A percentile compares a stretch with the other conserved stretches of the same genome.
These are phyloP conservation scores for Chrysocyon brachyurus DNA, from an alignment of 2,797 vertebrate species.

Conservation along the genomic window DNA sequence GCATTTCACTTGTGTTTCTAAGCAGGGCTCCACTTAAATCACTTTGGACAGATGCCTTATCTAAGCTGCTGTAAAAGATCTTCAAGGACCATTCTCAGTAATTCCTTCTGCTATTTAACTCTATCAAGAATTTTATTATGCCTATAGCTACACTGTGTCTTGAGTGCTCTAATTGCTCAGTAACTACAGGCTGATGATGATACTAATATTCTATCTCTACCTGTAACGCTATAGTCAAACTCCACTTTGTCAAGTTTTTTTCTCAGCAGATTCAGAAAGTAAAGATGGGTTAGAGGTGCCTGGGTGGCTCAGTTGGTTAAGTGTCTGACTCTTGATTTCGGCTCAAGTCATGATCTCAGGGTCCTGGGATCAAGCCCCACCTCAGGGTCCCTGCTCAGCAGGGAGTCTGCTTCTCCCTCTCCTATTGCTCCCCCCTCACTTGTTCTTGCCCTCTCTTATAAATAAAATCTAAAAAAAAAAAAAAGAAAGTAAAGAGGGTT, in stretches of 20 bases:
- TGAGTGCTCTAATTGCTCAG: not conserved
- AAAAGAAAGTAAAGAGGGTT: not conserved
- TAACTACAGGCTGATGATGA: not conserved
- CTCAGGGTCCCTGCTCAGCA: not conserved
- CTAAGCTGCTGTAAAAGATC: constrained; percentile 23
- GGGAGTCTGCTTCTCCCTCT: not conserved
- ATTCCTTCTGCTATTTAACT: not conserved
- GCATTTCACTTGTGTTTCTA: not conserved
- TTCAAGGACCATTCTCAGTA: not conserved
- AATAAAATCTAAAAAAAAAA: not conserved
- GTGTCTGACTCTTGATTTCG: not conserved
- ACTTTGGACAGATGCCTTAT: not conserved
- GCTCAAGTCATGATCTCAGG: not conserved
- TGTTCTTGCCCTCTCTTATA: not conserved
- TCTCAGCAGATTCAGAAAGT: constrained; percentile 3
- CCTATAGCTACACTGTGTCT: not conserved
- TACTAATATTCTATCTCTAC: not conserved
- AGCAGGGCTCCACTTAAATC: not conserved
- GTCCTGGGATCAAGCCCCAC: not conserved
- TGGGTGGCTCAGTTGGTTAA: not conserved
- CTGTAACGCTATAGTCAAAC: not conserved
- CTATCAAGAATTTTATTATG: not conserved
- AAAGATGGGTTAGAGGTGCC: not conserved
- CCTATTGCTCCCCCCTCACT: not conserved
- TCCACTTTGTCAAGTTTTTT: not conserved